Percentiles rank a stretch among this genome's conserved stretches.
Conservation (phyloP, 2,888 invertebrate genomes). For the Epiblema foenella region DNA sequence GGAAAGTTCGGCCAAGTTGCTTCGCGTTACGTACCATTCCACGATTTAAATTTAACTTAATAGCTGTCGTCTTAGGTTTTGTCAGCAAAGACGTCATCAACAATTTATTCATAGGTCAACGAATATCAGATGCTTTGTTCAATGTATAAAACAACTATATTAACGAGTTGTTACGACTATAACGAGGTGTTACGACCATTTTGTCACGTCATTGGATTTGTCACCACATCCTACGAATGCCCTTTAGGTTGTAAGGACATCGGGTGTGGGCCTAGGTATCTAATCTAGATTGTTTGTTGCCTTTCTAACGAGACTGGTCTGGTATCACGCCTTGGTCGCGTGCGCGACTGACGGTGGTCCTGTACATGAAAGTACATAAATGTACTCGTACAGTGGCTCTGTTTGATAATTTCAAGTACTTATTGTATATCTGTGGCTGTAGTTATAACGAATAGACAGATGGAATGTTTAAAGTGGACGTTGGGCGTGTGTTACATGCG, state of each 20-base stretch:
- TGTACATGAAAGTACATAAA: no score
- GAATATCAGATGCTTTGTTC: slow-evolving; percentile 17
- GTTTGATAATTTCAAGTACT: slow-evolving; percentile 21
- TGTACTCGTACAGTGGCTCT: slow-evolving; percentile 22
- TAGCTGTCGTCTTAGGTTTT: slow-evolving; percentile 14
- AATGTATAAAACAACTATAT: no score
- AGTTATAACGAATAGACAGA: not conserved
- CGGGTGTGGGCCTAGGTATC: slow-evolving; percentile 49
- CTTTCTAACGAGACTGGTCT: slow-evolving; percentile 55
- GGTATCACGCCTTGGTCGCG: slow-evolving; percentile 50
- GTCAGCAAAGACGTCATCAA: slow-evolving; percentile 15
- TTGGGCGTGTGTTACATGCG: not conserved
- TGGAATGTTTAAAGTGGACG: slow-evolving; percentile 1
- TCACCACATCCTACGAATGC: slow-evolving; percentile 43
- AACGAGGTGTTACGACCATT: slow-evolving; percentile 3
- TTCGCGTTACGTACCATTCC: not conserved
- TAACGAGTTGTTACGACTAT: no score
- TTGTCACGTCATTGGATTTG: slow-evolving; percentile 35
- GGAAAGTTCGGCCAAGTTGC: not conserved
- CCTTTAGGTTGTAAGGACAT: slow-evolving; percentile 49
- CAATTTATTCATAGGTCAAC: slow-evolving; percentile 17
- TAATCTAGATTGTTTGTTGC: slow-evolving; percentile 48
- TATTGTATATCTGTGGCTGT: not conserved
- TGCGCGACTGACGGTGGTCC: slow-evolving; percentile 44
- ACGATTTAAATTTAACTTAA: slow-evolving; percentile 2